These are phyloP conservation scores for Melanocharis versteri DNA, from an alignment of 2,113 vertebrate species.

Conservation along the genomic window DNA sequence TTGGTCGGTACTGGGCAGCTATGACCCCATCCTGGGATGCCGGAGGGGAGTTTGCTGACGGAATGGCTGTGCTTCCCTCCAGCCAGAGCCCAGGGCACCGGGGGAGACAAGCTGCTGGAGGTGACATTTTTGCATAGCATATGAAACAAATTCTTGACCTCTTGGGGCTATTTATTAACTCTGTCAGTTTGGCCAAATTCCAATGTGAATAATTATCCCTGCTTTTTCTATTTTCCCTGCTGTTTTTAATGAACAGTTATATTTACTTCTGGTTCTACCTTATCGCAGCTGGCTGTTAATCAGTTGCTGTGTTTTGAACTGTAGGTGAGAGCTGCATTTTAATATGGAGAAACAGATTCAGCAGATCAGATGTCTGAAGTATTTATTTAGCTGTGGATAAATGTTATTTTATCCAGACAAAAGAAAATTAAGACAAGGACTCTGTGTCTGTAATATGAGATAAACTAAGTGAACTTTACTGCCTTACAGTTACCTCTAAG, in stretches of 20 bases:
- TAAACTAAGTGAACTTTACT: neutral
- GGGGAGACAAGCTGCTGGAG: neutral
- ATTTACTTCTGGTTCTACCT: neutral
- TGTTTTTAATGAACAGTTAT: conserved; percentile 27
- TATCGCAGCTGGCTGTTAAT: neutral
- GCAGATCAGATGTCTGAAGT: neutral
- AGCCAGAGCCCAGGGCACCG: neutral
- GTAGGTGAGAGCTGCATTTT: neutral
- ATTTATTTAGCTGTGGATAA: conserved; percentile 9
- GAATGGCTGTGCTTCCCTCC: neutral
- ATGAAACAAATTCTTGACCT: conserved; percentile 21
- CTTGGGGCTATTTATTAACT: conserved; percentile 41
- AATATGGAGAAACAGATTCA: neutral
- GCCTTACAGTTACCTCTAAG: neutral
- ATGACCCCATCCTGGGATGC: neutral
- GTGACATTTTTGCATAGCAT: neutral
- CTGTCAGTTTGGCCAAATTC: neutral
- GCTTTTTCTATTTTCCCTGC: neutral
- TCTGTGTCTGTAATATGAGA: neutral
- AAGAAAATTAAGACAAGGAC: neutral
- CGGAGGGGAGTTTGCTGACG: neutral
- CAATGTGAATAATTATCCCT: conserved; percentile 18
- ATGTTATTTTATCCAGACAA: neutral
- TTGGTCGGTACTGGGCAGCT: neutral
- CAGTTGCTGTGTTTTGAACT: neutral